A percentile compares a stretch with the other conserved stretches of the same genome.
Evolutionary conservation across 1,140 invertebrate species (phyloP).

Genomic region (Fopius arisanus): DNA sequence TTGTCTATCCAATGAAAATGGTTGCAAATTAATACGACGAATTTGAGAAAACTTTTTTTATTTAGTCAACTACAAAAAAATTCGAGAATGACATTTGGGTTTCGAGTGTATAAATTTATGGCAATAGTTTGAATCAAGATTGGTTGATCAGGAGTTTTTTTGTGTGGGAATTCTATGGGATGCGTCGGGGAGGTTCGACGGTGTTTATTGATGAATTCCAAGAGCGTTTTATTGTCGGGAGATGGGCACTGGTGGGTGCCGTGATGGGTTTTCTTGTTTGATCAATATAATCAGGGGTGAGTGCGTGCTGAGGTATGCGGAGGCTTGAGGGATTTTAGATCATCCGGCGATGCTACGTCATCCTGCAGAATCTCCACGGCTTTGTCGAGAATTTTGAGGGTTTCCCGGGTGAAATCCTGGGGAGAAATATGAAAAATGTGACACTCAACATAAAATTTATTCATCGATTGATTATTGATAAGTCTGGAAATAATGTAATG

Average conservation of each 20-base stretch:
- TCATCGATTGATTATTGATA: background rate
- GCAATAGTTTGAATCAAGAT: no score
- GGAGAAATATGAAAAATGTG: background rate
- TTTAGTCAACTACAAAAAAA: no score
- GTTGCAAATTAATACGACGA: no score
- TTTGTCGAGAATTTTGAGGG: slow-evolving; percentile 34
- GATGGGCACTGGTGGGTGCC: background rate
- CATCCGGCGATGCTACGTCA: slow-evolving; percentile 40
- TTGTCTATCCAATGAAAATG: no score
- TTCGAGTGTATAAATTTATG: no score
- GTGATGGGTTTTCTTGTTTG: slow-evolving; percentile 17
- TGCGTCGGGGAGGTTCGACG: background rate
- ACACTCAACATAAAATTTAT: no score
- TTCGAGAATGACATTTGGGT: no score
- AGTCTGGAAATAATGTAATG: background rate
- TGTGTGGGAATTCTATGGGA: background rate
- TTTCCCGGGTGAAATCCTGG: background rate
- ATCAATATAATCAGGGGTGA: slow-evolving; percentile 21
- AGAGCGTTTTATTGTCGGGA: background rate
- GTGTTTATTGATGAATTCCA: background rate
- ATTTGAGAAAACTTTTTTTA: no score
- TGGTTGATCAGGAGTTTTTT: no score
- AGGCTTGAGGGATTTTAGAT: slow-evolving; percentile 17
- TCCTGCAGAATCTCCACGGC: slow-evolving; percentile 48
- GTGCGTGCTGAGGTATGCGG: background rate